phyloP scores from a whole-genome alignment of 2,113 vertebrate species.

The Hypanus sabinus region DNA sequence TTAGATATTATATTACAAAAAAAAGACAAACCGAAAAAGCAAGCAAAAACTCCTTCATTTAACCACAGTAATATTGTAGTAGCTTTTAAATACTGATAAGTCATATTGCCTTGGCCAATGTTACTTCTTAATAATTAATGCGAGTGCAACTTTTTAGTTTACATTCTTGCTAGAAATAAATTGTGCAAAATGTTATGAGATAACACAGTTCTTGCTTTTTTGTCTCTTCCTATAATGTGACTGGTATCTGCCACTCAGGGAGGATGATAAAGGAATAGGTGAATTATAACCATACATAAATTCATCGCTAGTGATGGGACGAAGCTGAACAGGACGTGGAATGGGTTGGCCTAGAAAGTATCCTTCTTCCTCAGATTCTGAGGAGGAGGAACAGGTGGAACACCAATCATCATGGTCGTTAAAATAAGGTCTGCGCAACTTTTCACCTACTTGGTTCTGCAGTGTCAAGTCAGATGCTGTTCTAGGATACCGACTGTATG shows the following conservation, averaged over 20 bases:
- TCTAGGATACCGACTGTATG: constrained; percentile 79
- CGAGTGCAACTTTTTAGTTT: constrained; percentile 70
- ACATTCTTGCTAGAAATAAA: constrained; percentile 57
- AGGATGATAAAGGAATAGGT: constrained; percentile 68
- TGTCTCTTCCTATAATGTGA: constrained; percentile 83
- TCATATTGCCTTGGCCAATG: constrained; percentile 42
- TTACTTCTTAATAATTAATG: constrained; percentile 53
- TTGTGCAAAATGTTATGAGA: constrained; percentile 70
- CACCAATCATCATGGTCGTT: constrained; percentile 83
- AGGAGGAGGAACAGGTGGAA: constrained; percentile 95
- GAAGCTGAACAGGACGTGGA: constrained; percentile 79
- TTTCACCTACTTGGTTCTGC: constrained; percentile 78
- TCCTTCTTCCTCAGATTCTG: constrained; percentile 93
- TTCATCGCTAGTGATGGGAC: constrained; percentile 87
- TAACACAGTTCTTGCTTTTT: constrained; percentile 98
- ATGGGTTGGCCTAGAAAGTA: constrained; percentile 96
- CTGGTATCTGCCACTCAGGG: constrained; percentile 72
- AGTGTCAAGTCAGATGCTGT: constrained; percentile 91
- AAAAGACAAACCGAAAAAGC: constrained; percentile 24
- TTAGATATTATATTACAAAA: constrained; percentile 20
- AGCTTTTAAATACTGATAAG: constrained; percentile 31
- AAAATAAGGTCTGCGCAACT: constrained; percentile 70
- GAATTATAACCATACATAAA: constrained; percentile 85
- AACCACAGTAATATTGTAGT: constrained; percentile 32
- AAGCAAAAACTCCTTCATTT: constrained; percentile 36